These are phyloP conservation scores for Tenthredo notha DNA, from an alignment of 2,888 invertebrate species.

Conservation along the genomic window DNA sequence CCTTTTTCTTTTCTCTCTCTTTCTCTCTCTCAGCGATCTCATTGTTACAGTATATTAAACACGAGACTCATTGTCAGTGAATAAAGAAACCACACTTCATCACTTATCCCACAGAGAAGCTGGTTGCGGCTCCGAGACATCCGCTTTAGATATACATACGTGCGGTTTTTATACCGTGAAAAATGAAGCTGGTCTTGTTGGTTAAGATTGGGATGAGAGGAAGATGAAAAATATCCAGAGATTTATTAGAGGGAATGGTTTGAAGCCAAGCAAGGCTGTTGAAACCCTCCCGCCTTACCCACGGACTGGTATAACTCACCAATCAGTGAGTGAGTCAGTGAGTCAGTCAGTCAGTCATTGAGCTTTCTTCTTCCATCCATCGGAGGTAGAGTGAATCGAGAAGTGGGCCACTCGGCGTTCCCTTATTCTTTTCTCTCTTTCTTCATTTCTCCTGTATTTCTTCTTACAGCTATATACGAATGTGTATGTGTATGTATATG, in stretches of 20 bases:
- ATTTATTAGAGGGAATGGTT: slow-evolving; percentile 57
- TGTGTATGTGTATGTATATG: not conserved
- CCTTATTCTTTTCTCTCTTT: slow-evolving; percentile 56
- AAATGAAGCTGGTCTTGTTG: not conserved
- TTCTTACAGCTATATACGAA: not conserved
- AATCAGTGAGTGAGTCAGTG: slow-evolving; percentile 38
- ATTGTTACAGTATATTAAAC: not conserved
- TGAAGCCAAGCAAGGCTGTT: slow-evolving; percentile 33
- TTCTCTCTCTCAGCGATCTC: not conserved
- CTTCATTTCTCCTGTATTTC: slow-evolving; percentile 19
- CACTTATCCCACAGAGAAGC: not conserved
- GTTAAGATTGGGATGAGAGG: slow-evolving; percentile 31
- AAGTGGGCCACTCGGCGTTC: slow-evolving; percentile 55
- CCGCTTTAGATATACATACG: not conserved
- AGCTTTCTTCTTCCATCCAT: slow-evolving; percentile 27
- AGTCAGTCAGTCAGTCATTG: slow-evolving; percentile 37
- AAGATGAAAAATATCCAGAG: slow-evolving; percentile 56
- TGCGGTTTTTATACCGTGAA: not conserved
- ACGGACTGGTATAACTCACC: slow-evolving; percentile 28
- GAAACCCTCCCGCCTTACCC: slow-evolving; percentile 27
- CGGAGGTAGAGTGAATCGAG: not conserved
- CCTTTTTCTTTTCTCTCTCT: not conserved
- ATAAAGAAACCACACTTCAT: not conserved
- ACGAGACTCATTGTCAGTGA: not conserved
- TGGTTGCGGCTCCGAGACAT: not conserved